Percentiles rank a stretch among this genome's conserved stretches.
Conservation (phyloP, 2,113 vertebrate genomes). For the Ceyx margarethae region DNA sequence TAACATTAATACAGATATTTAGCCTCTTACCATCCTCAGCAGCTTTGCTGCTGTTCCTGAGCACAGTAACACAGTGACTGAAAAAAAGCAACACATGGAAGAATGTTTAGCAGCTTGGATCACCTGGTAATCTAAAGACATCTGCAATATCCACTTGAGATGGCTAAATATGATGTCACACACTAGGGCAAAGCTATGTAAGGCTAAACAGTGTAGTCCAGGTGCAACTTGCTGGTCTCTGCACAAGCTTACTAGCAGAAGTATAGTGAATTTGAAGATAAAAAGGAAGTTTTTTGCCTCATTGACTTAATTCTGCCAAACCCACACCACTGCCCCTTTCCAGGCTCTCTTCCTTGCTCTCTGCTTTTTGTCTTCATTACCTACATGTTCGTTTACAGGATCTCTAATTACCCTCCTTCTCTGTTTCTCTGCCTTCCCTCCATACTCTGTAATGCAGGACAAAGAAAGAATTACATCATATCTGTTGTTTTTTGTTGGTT, state of each 20-base stretch:
- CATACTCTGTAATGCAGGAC: neutral
- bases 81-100: neutral
- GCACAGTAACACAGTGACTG: rapidly evolving
- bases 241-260: neutral
- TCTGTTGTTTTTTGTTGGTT: neutral
- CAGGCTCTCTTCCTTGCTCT: neutral
- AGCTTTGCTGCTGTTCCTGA: neutral
- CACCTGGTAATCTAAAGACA: neutral
- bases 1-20: neutral
- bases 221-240: neutral
- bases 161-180: neutral
- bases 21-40: neutral
- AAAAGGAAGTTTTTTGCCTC: neutral
- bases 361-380: neutral
- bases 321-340: neutral
- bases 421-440: neutral
- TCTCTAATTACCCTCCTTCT: neutral
- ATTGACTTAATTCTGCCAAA: neutral
- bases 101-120: neutral
- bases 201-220: neutral
- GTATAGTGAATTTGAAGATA: neutral
- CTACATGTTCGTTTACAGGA: neutral
- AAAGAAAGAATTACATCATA: rapidly evolving
- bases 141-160: neutral
- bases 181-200: neutral